Evolutionary conservation across 2,113 vertebrate genomes (phyloP).

Genomic region (Shinisaurus crocodilurus): DNA sequence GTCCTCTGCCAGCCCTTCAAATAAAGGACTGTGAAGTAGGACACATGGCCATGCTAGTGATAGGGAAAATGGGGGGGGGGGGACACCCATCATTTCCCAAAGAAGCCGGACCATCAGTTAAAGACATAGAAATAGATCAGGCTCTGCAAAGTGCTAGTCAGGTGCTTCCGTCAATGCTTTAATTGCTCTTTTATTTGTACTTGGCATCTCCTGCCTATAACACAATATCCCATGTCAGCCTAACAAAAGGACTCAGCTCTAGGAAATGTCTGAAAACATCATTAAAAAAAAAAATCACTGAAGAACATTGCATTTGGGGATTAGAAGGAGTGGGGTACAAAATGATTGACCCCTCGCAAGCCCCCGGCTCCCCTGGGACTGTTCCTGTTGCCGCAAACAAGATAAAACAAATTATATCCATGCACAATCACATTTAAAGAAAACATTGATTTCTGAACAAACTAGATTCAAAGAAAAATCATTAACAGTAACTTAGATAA

Average conservation of each 20-base stretch:
- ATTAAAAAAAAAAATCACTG: background rate
- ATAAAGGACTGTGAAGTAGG: background rate
- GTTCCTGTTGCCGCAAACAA: constrained; percentile 29
- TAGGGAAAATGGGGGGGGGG: background rate
- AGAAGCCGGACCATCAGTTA: background rate
- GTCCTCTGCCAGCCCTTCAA: background rate
- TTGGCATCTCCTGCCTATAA: background rate
- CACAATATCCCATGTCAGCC: background rate
- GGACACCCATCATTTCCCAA: background rate
- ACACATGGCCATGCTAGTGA: background rate
- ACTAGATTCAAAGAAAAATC: constrained; percentile 50
- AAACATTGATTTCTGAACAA: constrained; percentile 20
- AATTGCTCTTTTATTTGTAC: background rate
- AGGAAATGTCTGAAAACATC: background rate
- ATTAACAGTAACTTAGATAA: constrained; percentile 52
- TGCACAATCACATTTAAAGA: background rate
- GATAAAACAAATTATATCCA: background rate
- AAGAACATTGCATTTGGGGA: background rate
- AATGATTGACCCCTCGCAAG: background rate
- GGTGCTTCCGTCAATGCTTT: background rate
- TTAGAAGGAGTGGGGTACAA: fast-evolving
- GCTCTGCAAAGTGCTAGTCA: background rate
- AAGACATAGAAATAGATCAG: background rate
- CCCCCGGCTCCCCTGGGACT: background rate
- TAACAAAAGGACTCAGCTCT: background rate